These are phyloP conservation scores for Hirudinaria manillensis DNA, from an alignment of 2,888 invertebrate genomes.

Conservation along the genomic window DNA sequence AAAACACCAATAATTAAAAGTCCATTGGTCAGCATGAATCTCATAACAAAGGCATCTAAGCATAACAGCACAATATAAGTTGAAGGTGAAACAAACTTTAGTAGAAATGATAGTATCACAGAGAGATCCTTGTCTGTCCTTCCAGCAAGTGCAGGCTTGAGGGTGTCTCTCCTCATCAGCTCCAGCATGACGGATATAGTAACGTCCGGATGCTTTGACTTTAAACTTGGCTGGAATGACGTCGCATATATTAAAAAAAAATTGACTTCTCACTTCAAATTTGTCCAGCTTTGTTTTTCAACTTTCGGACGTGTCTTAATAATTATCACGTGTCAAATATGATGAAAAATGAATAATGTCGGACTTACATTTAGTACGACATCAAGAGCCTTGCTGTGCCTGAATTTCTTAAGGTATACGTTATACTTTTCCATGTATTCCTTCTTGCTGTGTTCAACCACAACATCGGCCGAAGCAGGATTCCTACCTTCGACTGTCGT, in stretches of 20 bases:
- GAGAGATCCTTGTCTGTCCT: constrained; percentile 65
- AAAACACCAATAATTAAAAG: background rate
- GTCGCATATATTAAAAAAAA: background rate
- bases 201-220: constrained; percentile 62
- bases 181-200: constrained; percentile 78
- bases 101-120: constrained; percentile 65
- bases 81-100: constrained; percentile 40
- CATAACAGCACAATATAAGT: background rate
- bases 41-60: background rate
- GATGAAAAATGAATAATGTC: no score
- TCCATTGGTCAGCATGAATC: background rate
- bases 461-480: background rate
- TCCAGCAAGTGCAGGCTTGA: constrained; percentile 70
- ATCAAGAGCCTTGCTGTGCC: constrained; percentile 31
- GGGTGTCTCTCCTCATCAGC: constrained; percentile 71
- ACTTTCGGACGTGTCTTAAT: background rate
- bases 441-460: constrained; percentile 15
- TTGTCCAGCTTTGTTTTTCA: background rate
- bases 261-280: background rate
- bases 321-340: no score
- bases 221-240: constrained; percentile 7
- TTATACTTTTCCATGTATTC: constrained; percentile 30
- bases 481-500: background rate
- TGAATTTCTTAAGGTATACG: constrained; percentile 22
- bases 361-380: constrained; percentile 23